These are phyloP conservation scores for Sarcophaga bullata DNA, from an alignment of 1,140 invertebrate species.

Conservation along the genomic window DNA sequence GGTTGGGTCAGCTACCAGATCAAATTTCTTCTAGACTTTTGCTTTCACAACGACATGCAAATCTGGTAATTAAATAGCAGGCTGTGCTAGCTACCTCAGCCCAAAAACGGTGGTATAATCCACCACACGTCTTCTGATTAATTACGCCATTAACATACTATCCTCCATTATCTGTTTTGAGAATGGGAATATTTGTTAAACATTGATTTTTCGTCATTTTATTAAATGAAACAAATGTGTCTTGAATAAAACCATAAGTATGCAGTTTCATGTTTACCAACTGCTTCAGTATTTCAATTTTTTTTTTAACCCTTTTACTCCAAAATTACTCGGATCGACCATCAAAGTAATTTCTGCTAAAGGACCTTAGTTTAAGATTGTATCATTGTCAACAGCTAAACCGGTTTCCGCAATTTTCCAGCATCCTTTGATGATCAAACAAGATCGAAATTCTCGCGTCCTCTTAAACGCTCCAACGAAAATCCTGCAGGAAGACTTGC, in stretches of 20 bases:
- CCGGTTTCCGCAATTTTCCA: conserved; percentile 23
- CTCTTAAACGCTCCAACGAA: conserved; percentile 34
- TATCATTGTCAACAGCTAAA: background rate
- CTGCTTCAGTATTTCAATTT: no score
- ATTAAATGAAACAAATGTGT: no score
- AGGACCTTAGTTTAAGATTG: background rate
- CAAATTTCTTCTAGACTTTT: background rate
- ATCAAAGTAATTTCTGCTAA: conserved; percentile 41
- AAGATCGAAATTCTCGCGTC: conserved; percentile 42
- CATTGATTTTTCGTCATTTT: no score
- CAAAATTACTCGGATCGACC: conserved; percentile 32
- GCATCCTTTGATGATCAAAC: conserved; percentile 30
- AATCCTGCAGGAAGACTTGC: background rate
- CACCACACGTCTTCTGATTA: background rate
- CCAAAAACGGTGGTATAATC: background rate
- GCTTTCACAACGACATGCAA: background rate
- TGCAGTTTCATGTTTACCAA: no score
- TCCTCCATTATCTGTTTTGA: background rate
- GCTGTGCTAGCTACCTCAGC: background rate
- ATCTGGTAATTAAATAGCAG: background rate
- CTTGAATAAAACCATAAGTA: no score
- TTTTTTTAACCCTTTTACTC: background rate
- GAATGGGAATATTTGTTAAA: no score
- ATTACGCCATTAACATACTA: background rate
- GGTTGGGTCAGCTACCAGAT: no score